Percentiles rank a stretch among this genome's conserved stretches.
Evolutionary conservation across 2,797 vertebrate species (phyloP).

Genomic region (Chelon labrosus): DNA sequence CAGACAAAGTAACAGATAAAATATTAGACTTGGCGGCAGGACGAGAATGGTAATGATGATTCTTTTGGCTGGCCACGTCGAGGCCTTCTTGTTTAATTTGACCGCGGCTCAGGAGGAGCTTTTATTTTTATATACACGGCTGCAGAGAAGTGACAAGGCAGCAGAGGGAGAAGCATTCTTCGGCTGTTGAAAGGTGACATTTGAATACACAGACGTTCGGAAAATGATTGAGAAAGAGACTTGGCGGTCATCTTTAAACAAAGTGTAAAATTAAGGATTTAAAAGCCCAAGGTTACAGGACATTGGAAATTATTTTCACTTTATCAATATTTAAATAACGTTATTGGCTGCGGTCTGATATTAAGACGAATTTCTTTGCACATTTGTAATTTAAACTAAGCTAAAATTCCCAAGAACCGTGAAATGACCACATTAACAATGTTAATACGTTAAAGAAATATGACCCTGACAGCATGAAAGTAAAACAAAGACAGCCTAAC

Average conservation of each 20-base stretch:
- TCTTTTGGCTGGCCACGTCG: conserved; percentile 65
- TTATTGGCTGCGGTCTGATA: background rate
- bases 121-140: conserved; percentile 56
- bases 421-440: conserved; percentile 46
- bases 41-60: conserved; percentile 76
- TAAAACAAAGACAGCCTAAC: conserved; percentile 40
- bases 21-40: conserved; percentile 72
- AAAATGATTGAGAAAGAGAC: background rate
- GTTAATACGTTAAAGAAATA: conserved; percentile 41
- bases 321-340: too few species aligned
- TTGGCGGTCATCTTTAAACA: conserved; percentile 29
- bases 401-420: conserved; percentile 28
- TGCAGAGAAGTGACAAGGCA: conserved; percentile 61
- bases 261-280: conserved; percentile 8
- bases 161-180: conserved; percentile 47
- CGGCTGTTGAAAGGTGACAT: conserved; percentile 57
- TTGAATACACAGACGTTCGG: conserved; percentile 44
- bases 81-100: conserved; percentile 78
- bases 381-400: conserved; percentile 46
- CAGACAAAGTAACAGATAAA: conserved; percentile 77
- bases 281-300: conserved; percentile 7
- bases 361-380: conserved; percentile 24
- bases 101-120: conserved; percentile 60
- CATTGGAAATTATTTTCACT: too few species aligned
- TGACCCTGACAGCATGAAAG: conserved; percentile 27